Evolutionary conservation across 2,113 vertebrate genomes (phyloP).

Genomic region (Donacobius atricapilla): DNA sequence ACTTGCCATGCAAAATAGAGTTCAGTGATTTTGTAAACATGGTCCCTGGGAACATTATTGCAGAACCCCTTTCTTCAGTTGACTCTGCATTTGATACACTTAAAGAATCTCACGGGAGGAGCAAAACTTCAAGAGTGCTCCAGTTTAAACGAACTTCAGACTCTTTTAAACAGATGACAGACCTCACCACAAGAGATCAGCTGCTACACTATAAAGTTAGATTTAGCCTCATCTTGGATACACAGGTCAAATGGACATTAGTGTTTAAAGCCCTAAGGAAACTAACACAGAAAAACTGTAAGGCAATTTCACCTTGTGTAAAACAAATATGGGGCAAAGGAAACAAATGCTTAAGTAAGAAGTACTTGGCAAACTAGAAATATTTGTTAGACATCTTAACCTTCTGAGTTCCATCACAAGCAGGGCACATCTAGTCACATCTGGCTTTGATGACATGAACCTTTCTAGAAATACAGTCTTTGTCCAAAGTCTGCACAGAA

Average conservation of each 20-base stretch:
- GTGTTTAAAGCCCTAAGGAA: neutral
- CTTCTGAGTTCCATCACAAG: neutral
- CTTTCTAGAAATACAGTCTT: neutral
- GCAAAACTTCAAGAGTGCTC: neutral
- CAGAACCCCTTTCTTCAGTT: neutral
- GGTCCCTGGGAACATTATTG: neutral
- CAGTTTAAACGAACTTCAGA: neutral
- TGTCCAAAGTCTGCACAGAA: neutral
- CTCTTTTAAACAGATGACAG: neutral
- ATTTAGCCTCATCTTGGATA: neutral
- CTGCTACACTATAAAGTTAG: neutral
- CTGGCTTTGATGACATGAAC: neutral
- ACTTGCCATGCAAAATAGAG: neutral
- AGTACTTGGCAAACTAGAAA: neutral
- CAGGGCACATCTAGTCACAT: neutral
- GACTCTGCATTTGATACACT: neutral
- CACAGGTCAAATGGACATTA: accelerated
- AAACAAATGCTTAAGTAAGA: neutral
- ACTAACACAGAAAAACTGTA: neutral
- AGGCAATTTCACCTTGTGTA: neutral
- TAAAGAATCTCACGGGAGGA: neutral
- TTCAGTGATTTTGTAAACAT: neutral
- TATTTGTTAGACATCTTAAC: neutral
- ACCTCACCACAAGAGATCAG: neutral
- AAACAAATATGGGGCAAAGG: accelerated